Conservation (phyloP, 2,888 invertebrate species). For the Epistrophella euchroma region DNA sequence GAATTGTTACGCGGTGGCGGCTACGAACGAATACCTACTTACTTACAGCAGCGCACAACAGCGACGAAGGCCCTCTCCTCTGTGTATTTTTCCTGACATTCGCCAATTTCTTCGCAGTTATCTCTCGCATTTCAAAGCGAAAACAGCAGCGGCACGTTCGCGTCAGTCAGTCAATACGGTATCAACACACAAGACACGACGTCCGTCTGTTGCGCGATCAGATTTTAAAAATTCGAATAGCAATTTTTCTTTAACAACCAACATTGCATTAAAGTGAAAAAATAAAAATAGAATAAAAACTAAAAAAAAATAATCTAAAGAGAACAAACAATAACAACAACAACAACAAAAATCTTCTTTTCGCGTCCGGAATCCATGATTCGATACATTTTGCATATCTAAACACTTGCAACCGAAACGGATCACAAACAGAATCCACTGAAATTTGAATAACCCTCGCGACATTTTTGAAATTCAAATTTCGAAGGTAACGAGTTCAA, state of each 20-base stretch:
- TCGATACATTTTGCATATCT: constrained; percentile 63
- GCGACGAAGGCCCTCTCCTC: constrained; percentile 37
- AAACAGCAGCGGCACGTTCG: constrained; percentile 79
- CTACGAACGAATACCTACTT: constrained; percentile 22
- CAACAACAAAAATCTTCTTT: constrained; percentile 38
- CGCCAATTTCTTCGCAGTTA: constrained; percentile 79
- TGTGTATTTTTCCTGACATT: constrained; percentile 76
- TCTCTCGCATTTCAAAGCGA: constrained; percentile 81
- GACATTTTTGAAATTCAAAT: constrained; percentile 71
- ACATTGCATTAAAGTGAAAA: constrained; percentile 25
- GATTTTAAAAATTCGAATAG: constrained; percentile 55
- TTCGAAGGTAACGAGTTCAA: constrained; percentile 76
- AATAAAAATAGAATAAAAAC: constrained; percentile 6
- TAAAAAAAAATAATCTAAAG: background rate
- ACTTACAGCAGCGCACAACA: background rate
- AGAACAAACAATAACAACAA: constrained; percentile 13
- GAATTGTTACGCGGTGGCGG: constrained; percentile 70
- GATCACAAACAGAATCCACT: constrained; percentile 39
- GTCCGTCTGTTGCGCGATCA: constrained; percentile 69
- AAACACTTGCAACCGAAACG: constrained; percentile 64
- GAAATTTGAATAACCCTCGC: constrained; percentile 70
- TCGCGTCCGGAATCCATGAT: constrained; percentile 68
- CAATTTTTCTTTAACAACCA: constrained; percentile 22
- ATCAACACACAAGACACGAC: constrained; percentile 60
- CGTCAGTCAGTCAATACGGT: constrained; percentile 76